phyloP scores from a whole-genome alignment of 37 sponge, comb jelly and placozoan genomes.

The Aplysina aerophoba region DNA sequence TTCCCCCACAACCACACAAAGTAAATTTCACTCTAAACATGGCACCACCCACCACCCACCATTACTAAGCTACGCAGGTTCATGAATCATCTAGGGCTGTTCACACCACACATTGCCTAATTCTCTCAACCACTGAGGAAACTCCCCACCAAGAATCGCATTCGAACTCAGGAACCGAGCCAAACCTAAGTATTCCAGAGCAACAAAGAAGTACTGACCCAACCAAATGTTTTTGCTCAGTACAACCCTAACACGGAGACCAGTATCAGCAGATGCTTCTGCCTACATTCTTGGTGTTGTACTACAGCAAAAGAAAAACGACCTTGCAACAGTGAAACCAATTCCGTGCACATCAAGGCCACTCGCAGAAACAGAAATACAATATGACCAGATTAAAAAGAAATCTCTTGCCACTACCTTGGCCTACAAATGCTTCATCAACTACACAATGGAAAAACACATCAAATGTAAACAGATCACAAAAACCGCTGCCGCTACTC shows the following conservation, averaged over 20 bases:
- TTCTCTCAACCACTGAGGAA: slow-evolving; percentile 34
- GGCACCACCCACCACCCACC: slow-evolving; percentile 12
- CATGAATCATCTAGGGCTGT: slow-evolving; percentile 45
- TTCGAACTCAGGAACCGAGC: slow-evolving; percentile 19
- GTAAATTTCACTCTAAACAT: background rate
- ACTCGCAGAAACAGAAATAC: slow-evolving; percentile 32
- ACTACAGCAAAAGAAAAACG: slow-evolving; percentile 20
- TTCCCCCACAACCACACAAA: slow-evolving; percentile 29
- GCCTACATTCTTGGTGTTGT: slow-evolving; percentile 45
- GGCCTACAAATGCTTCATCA: slow-evolving; percentile 35
- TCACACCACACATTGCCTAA: slow-evolving; percentile 26
- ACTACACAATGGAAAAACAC: slow-evolving; percentile 4
- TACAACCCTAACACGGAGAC: slow-evolving; percentile 6
- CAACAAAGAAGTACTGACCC: slow-evolving; percentile 18
- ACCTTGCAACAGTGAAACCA: slow-evolving; percentile 33
- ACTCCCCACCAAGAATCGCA: slow-evolving; percentile 27
- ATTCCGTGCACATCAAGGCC: slow-evolving; percentile 38
- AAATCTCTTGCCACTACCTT: slow-evolving; percentile 36
- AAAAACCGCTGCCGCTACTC: slow-evolving; percentile 28
- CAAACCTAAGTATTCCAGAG: slow-evolving; percentile 25
- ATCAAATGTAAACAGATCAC: slow-evolving; percentile 43
- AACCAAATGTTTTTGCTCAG: background rate
- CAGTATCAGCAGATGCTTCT: slow-evolving; percentile 46
- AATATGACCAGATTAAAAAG: slow-evolving; percentile 41
- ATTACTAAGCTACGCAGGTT: slow-evolving; percentile 23